phyloP scores from a whole-genome alignment of 1,140 invertebrate genomes.

The Platorchestia sp. region DNA sequence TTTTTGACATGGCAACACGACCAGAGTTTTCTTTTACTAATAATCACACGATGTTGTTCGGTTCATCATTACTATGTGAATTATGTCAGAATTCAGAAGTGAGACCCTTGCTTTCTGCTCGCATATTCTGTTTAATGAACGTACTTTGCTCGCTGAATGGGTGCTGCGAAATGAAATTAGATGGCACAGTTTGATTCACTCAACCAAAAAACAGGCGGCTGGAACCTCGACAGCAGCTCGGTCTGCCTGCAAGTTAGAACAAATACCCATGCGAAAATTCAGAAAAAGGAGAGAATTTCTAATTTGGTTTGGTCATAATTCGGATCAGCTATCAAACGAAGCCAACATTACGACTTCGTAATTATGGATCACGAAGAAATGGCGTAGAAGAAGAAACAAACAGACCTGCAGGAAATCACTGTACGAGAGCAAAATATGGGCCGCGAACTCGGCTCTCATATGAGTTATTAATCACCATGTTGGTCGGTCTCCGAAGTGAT shows the following conservation, averaged over 20 bases:
- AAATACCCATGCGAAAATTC: background rate
- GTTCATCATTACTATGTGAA: background rate
- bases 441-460: constrained; percentile 6
- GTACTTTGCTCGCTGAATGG: background rate
- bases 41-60: background rate
- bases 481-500: constrained; percentile 44
- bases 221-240: background rate
- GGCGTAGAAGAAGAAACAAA: background rate
- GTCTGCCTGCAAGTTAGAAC: background rate
- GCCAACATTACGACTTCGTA: background rate
- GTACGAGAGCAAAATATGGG: background rate
- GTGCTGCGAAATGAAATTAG: background rate
- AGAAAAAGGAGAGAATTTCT: background rate
- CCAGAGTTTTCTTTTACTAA: background rate
- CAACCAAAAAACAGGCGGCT: background rate
- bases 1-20: background rate
- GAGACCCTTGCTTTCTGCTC: background rate
- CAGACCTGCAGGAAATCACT: background rate
- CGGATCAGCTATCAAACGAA: background rate
- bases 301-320: background rate
- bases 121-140: background rate
- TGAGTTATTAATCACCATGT: constrained; percentile 24
- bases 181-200: background rate
- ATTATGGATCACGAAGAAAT: background rate
- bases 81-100: background rate